These are phyloP conservation scores for Ptilorrhoa leucosticta DNA, from an alignment of 2,113 vertebrate species.

Conservation along the genomic window DNA sequence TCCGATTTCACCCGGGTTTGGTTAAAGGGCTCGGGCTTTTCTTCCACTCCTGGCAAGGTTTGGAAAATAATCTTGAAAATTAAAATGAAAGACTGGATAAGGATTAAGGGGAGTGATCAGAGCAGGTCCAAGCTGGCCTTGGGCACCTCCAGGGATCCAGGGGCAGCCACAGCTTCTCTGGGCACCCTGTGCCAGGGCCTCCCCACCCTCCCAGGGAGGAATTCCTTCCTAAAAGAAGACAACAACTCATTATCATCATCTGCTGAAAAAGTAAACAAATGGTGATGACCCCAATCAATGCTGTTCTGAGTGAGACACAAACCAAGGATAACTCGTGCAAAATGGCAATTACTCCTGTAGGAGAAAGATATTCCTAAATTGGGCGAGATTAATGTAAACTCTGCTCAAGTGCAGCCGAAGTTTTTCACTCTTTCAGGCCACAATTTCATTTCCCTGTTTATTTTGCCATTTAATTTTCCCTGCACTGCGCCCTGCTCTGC, in stretches of 20 bases:
- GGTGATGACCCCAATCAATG: not conserved
- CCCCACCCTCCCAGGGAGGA: not conserved
- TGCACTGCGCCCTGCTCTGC: not conserved
- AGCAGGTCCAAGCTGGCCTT: not conserved
- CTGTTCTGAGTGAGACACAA: not conserved
- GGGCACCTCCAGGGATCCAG: not conserved
- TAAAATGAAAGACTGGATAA: not conserved
- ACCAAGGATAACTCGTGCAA: not conserved
- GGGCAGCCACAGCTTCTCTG: not conserved
- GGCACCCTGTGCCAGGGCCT: not conserved
- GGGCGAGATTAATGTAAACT: not conserved
- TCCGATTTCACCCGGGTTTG: fast-evolving
- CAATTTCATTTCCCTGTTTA: not conserved
- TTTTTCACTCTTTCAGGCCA: not conserved
- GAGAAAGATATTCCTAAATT: fast-evolving
- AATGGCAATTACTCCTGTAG: not conserved
- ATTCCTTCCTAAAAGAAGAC: not conserved
- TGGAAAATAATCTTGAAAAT: not conserved
- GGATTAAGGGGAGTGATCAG: not conserved
- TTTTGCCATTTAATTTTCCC: not conserved
- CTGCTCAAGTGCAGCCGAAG: not conserved
- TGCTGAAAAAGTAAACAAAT: not conserved
- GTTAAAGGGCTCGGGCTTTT: not conserved
- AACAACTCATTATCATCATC: not conserved
- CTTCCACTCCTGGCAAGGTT: not conserved